Evolutionary conservation across 2,113 vertebrate species (phyloP), one percentile per base, ranked within the genome.

Genomic region (Gallinago undulata): DNA sequence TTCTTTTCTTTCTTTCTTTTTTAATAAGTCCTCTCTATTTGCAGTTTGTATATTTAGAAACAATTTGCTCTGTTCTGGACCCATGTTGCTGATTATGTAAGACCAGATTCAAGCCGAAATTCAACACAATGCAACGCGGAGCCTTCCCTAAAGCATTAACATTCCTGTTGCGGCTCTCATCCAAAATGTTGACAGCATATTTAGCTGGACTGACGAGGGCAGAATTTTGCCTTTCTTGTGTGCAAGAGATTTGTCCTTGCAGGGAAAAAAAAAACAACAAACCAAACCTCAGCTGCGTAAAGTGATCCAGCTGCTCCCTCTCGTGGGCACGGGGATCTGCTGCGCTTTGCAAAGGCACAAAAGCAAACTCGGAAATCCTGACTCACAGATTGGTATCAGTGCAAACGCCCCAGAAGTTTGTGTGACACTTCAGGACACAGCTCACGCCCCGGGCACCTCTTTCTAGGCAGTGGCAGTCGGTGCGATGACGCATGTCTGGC

Each of bases 231-330:
- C 31, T 67, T 67, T 78, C 64, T 2, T 53, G 47, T 7, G n/a
- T 6, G 18, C 75, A 51, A 84, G 45, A 10, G 3, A 10, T 6
- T 50, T 37, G 7, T 47, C 41, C 43, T 55, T 24, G 19, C 31
- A 27, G 53, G 31, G 9, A 9, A 21, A 39, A 22, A 22, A 53
- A 63, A 51, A 12, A 27, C 16, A 25, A 3, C 21, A 15, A 31
- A 25, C 25, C 51, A 15, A 7, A 8, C 14, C 33, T 24, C 9
- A 23, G 3, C 18, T 33, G 39, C 3, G 57, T 57, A 91, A 96
- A 84, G 55, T 90, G 50, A 97, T 95, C 57, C 94, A 93, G 96
- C 1, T 5, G 9, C 93, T 56, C 96, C 98, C 84, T 96, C 75
- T 85, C 3, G 96, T 97, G 98, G 97, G 15, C 56, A 22, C 0